Base-by-base conservation (phyloP, 2,888 invertebrate species). In the Apodemia mormo region DNA sequence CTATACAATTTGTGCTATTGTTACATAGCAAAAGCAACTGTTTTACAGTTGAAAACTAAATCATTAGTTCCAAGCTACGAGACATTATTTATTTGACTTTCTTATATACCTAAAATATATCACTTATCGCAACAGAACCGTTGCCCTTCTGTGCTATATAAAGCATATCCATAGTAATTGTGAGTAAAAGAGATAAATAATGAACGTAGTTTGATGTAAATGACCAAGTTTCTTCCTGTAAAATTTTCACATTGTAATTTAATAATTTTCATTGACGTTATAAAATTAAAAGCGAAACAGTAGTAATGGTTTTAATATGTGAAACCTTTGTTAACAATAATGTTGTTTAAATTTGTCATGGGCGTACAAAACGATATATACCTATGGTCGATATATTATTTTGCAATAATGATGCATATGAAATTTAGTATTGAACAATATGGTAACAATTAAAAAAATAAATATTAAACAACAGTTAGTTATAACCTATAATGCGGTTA, bases 391-490 rank as follows among this genome's bases (percentile, higher is more conserved):
- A 45, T 12, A 12, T 43, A 43, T 9, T 12, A 45, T 45, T 45
- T 45, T 45, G 45, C 14, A 45, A 45, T 45, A 45, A 45, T 12
- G 12, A 12, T 45, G 4, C 12, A 45, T 12, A 45, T 45, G 10
- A 45, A 10, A 12, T 12, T 45, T 45, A 9, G 9, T 40, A 12
- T 12, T 14, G 12, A 45, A 45, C 12, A 2, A 45, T 45, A 45
- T 14, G 58, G 58, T 58, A 58, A 58, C 58, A 29, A 30, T 58
- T 58, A 10, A 29, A 58, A 58, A 58, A 30, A 58, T 58, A 58
- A 58, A 58, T 58, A 58, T 12, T 30, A 30, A 58, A 58, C 30
- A 58, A 58, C 9, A 29, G 29, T 58, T 58, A 45, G 45, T 45
- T 45, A 58, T 7, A 22, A 22, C 22, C 22, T 22, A 22, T 22